A percentile compares a stretch with the other conserved stretches of the same genome.
Conservation (phyloP, 2,888 invertebrate species). For the Latheticus oryzae region DNA sequence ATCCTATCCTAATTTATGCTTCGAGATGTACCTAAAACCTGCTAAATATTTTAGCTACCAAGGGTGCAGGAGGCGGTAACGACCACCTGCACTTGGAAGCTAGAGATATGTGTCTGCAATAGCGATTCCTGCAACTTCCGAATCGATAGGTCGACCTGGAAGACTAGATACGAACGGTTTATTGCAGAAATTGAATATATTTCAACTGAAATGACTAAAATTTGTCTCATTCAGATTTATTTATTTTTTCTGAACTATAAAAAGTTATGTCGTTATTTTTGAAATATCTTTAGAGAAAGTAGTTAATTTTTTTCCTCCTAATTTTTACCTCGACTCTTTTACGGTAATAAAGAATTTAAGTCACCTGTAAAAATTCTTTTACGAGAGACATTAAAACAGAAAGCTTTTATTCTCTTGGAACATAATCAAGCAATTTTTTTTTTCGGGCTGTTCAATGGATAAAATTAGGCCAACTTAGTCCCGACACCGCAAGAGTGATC, state of each 20-base stretch:
- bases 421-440: conserved; percentile 23
- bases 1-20: conserved; percentile 43
- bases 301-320: too few relatives aligned
- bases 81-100: conserved; percentile 30
- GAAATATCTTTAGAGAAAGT: too few relatives aligned
- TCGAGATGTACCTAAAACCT: conserved; percentile 32
- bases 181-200: too few relatives aligned
- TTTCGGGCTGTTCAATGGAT: conserved; percentile 28
- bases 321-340: conserved; percentile 10
- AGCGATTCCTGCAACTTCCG: conserved; percentile 32
- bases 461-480: conserved; percentile 28
- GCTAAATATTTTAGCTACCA: conserved; percentile 45
- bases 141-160: conserved; percentile 33
- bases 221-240: too few relatives aligned
- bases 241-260: too few relatives aligned
- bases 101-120: conserved; percentile 38
- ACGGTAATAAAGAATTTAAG: conserved; percentile 16
- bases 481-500: conserved; percentile 23
- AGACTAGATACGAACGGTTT: too few relatives aligned
- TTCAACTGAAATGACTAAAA: too few relatives aligned
- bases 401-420: conserved; percentile 1
- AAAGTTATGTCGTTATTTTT: too few relatives aligned
- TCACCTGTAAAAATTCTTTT: conserved; percentile 22
- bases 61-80: conserved; percentile 41
- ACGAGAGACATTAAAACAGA: conserved; percentile 9